Evolutionary conservation across 2,797 vertebrate genomes (phyloP).

Genomic region (Acanthurus lineatus): DNA sequence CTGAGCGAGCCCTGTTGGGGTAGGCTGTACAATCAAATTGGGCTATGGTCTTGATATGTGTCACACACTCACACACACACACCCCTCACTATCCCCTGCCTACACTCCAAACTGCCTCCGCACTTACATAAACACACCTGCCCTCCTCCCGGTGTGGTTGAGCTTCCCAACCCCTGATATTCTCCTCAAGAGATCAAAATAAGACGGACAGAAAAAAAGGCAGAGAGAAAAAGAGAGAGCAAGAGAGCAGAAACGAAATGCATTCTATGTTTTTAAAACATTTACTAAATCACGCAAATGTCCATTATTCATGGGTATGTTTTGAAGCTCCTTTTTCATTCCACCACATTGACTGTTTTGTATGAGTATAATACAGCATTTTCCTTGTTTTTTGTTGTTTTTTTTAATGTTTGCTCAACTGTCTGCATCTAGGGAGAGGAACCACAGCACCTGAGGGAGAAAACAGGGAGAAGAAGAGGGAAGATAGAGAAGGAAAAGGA

Average conservation of each 20-base stretch:
- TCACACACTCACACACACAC: conserved; percentile 33
- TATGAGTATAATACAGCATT: conserved; percentile 76
- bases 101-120: conserved; percentile 16
- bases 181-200: conserved; percentile 46
- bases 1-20: conserved; percentile 52
- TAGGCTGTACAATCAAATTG: conserved; percentile 72
- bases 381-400: conserved; percentile 46
- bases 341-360: conserved; percentile 60
- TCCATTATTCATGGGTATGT: conserved; percentile 57
- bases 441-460: conserved; percentile 80
- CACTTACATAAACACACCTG: conserved; percentile 18
- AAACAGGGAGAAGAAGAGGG: conserved; percentile 51
- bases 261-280: conserved; percentile 56
- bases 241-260: conserved; percentile 68
- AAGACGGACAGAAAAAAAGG: conserved; percentile 45
- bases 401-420: conserved; percentile 59
- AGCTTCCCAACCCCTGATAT: conserved; percentile 40
- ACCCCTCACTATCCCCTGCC: conserved; percentile 28
- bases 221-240: conserved; percentile 61
- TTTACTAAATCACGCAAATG: conserved; percentile 69
- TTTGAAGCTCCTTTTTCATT: conserved; percentile 66
- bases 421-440: conserved; percentile 73
- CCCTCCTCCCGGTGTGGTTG: conserved; percentile 39
- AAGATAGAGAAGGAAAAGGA: conserved; percentile 38
- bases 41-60: conserved; percentile 72